Evolutionary conservation across 2,113 vertebrate species (phyloP), one percentile per base, ranked within the genome.

Genomic region (Pygoscelis antarcticus): DNA sequence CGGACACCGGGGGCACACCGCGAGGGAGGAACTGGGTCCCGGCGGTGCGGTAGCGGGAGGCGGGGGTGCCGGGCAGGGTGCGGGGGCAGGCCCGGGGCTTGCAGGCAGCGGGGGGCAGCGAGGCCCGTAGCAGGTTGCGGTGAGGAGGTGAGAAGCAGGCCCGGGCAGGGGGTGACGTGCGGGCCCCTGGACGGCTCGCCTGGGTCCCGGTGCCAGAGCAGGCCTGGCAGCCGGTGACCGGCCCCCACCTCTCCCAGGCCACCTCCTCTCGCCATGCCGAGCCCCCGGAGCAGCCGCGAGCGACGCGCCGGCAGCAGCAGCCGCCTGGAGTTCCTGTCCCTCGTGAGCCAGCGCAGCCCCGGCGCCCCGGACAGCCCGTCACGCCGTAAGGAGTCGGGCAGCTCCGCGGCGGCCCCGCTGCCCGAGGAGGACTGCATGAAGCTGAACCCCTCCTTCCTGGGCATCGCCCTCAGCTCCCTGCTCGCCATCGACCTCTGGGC

Each of bases 401-500:
- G 97, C n/a, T 23, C 76, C 9, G 93, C 98, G 9, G 83, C 96
- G 2, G 98, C 97, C 85, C 97, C 94, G 76, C 96, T 97, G 82
- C 98, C 98, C 4, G 99, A 99, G 36, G 99, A 99, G 94, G 99
- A 99, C 97, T 99, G 99, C 46, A 99, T 99, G 96, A 98, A 98
- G 91, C 97, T 99, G 62, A 99, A 99, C 97, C 99, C 99, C 4
- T 99, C 99, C 34, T 98, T 99, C 87, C 20, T 99, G 92, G 98
- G 98, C 72, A 99, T 99, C 34, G 99, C 99, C 60, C 98, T 99
- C 83, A 99, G 99, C 97, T 99, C 99, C 14, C 96, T 99, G 93
- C 98, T 99, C 78, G 99, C 99, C 95, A 97, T 99, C 83, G 99
- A 99, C 98, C 98, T 99, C 93, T 99, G 99, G 99, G 98, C 99